Evolutionary conservation across 2,888 invertebrate genomes (phyloP), one percentile per base, ranked within the genome.

Genomic region (Lasioglossum oenotherae): DNA sequence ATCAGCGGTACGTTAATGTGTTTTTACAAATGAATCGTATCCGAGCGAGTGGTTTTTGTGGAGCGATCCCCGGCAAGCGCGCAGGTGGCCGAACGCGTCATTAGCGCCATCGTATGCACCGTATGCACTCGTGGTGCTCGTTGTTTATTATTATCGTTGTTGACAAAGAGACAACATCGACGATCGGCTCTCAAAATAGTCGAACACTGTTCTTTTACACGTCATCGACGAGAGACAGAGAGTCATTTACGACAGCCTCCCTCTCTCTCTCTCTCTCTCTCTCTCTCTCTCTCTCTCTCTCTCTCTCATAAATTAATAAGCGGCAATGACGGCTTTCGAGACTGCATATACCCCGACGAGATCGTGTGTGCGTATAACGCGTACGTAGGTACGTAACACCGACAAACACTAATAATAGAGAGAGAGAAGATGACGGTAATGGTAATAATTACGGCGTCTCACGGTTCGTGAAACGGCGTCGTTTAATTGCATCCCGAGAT

Each of bases 341-440:
- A 74, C 69, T 84, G 88, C 23, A 35, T 27, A 69, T 53, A 81
- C 74, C 72, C 84, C 84, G 14, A 35, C 46, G 41, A n/a, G 12
- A 27, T 19, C 27, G 71, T n/a, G 31, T 38, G 64, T 53, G 57
- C 72, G n/a, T 41, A 67, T n/a, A 53, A 57, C 44, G 41, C 60
- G 73, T 80, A 81, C 76, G 71, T 57, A 69, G 69, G 87, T 81
- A 87, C 81, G 82, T 64, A 85, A 90, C 84, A 82, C 64, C 80
- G 69, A 78, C 46, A 76, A 69, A 60, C 71, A 76, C 84, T 87
- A 88, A 86, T 88, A 91, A 87, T 86, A 87, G 86, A 74, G 84
- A 78, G 12, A 57, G 12, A 12, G 83, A 78, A 60, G 90, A 91
- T 91, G 89, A 91, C 90, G 91, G 78, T 86, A 78, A 90, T 87